A percentile compares a stretch with the other conserved stretches of the same genome.
Evolutionary conservation across 2,888 invertebrate genomes (phyloP).

Genomic region (Leptarthrus brevirostris): DNA sequence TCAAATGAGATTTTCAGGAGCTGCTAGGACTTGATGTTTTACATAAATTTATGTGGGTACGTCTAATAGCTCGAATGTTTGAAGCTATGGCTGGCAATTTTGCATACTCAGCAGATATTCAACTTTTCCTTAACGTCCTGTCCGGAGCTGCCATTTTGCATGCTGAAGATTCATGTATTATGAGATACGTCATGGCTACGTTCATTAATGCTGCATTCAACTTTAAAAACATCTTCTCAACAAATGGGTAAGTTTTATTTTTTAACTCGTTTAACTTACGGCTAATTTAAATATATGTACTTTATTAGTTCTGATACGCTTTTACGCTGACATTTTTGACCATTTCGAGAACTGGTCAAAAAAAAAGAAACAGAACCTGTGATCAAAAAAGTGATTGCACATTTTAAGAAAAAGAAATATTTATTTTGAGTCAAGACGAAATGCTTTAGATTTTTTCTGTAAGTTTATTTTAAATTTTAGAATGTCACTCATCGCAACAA

Average conservation of each 20-base stretch:
- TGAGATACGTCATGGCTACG: slow-evolving; percentile 95
- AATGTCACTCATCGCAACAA: too few species aligned
- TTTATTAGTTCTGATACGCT: too few species aligned
- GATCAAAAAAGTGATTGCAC: too few species aligned
- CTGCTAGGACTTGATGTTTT: slow-evolving; percentile 92
- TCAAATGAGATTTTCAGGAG: slow-evolving; percentile 74
- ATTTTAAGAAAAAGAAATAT: too few species aligned
- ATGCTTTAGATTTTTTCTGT: too few species aligned
- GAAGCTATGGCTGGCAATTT: slow-evolving; percentile 98
- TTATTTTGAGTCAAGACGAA: too few species aligned
- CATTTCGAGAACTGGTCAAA: too few species aligned
- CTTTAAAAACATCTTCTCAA: slow-evolving; percentile 98
- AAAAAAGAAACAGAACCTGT: too few species aligned
- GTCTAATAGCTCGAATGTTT: slow-evolving; percentile 95
- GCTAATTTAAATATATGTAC: too few species aligned
- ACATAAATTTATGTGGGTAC: slow-evolving; percentile 99
- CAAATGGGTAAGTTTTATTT: slow-evolving; percentile 79
- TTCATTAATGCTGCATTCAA: slow-evolving; percentile 98
- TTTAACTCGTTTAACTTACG: neutral
- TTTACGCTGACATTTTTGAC: too few species aligned
- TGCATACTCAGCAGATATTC: slow-evolving; percentile 96
- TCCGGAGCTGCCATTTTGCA: slow-evolving; percentile 97
- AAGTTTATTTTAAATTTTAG: too few species aligned
- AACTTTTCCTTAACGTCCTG: slow-evolving; percentile 95
- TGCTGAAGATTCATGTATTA: slow-evolving; percentile 95